Conservation (phyloP, 2,888 invertebrate genomes). For the Polia nebulosa region DNA sequence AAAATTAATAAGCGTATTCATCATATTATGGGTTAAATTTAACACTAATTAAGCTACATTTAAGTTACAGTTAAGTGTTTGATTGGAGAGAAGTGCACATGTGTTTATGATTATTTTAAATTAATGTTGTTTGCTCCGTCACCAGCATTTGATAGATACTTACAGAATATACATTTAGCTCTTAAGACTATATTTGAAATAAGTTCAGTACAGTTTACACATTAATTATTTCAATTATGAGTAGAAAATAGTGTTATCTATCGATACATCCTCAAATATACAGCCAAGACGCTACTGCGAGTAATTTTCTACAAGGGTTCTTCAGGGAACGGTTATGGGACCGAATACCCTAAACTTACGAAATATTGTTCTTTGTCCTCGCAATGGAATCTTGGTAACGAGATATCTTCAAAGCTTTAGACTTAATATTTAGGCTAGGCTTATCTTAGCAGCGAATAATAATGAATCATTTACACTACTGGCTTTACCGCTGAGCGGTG, state of each 20-base stretch:
- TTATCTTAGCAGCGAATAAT: constrained; percentile 75
- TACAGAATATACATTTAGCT: constrained; percentile 74
- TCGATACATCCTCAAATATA: constrained; percentile 60
- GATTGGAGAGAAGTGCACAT: constrained; percentile 76
- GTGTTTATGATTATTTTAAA: constrained; percentile 72
- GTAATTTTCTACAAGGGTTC: constrained; percentile 55
- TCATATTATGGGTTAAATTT: constrained; percentile 86
- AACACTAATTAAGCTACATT: constrained; percentile 79
- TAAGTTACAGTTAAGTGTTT: constrained; percentile 66
- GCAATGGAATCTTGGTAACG: constrained; percentile 55
- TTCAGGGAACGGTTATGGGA: constrained; percentile 54
- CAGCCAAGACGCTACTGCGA: constrained; percentile 55
- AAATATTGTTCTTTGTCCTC: constrained; percentile 32
- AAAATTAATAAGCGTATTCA: constrained; percentile 91
- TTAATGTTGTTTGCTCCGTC: constrained; percentile 80
- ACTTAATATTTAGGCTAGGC: constrained; percentile 70
- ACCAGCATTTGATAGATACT: constrained; percentile 83
- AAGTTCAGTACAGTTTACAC: constrained; percentile 78
- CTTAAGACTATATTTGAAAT: constrained; percentile 73
- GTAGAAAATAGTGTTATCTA: constrained; percentile 68
- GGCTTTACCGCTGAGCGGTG: constrained; percentile 74
- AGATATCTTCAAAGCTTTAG: constrained; percentile 65
- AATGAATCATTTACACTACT: constrained; percentile 76
- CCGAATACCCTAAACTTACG: constrained; percentile 22
- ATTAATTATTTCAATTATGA: constrained; percentile 67